These are phyloP conservation scores for Cyphomyrmex costatus DNA, from an alignment of 1,140 invertebrate genomes.

Conservation along the genomic window DNA sequence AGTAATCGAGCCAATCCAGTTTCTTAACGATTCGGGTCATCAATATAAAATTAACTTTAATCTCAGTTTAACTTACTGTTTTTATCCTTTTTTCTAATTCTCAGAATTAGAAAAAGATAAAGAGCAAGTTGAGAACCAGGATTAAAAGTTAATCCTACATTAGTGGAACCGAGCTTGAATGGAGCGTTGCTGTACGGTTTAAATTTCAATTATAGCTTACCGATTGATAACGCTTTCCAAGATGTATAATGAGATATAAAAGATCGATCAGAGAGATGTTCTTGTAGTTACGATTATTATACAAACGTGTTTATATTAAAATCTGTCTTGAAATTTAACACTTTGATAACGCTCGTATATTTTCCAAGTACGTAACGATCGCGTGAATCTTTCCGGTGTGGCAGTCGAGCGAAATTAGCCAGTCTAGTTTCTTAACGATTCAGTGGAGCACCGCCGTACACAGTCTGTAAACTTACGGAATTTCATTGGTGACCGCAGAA, in stretches of 20 bases:
- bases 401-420: conserved; percentile 56
- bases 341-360: neutral
- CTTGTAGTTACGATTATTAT: neutral
- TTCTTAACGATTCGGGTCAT: too few relatives aligned
- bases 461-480: conserved; percentile 67
- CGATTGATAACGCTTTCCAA: neutral
- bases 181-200: too few relatives aligned
- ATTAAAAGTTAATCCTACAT: too few relatives aligned
- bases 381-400: conserved; percentile 3
- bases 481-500: conserved; percentile 74
- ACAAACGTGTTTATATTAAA: neutral
- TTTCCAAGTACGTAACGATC: neutral
- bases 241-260: neutral
- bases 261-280: neutral
- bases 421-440: conserved; percentile 59
- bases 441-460: conserved; percentile 49
- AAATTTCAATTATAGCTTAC: too few relatives aligned
- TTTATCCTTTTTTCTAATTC: too few relatives aligned
- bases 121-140: too few relatives aligned
- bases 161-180: too few relatives aligned
- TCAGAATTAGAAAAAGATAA: too few relatives aligned
- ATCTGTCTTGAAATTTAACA: conserved; percentile 3
- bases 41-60: too few relatives aligned
- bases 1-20: too few relatives aligned
- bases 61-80: too few relatives aligned